These are phyloP conservation scores for Dynastes tityus DNA, from an alignment of 2,888 invertebrate species.

Conservation along the genomic window DNA sequence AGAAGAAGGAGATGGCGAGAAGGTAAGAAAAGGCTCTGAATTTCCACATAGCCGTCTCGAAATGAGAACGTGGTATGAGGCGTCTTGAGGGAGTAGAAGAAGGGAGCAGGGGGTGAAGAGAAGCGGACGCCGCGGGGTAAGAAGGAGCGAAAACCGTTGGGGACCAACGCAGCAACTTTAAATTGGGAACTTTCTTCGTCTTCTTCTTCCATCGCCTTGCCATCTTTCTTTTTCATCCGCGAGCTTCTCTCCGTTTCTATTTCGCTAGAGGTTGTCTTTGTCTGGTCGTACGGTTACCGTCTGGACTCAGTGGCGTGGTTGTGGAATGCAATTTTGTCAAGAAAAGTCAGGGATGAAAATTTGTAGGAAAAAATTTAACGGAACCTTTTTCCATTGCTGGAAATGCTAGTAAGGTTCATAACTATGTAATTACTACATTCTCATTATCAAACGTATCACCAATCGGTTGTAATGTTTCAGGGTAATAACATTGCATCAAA, in stretches of 20 bases:
- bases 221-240: constrained; percentile 33
- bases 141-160: constrained; percentile 31
- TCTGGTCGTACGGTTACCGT: not conserved
- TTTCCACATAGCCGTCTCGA: not conserved
- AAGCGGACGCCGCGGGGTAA: constrained; percentile 43
- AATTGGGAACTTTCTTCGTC: constrained; percentile 68
- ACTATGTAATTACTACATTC: too few relatives aligned
- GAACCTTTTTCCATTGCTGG: too few relatives aligned
- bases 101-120: constrained; percentile 48
- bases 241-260: constrained; percentile 6
- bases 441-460: too few relatives aligned
- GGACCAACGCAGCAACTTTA: constrained; percentile 66
- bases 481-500: too few relatives aligned
- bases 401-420: too few relatives aligned
- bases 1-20: not conserved
- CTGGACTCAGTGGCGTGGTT: not conserved
- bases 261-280: not conserved
- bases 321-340: too few relatives aligned
- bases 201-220: constrained; percentile 45
- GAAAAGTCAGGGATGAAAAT: too few relatives aligned
- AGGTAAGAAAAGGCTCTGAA: constrained; percentile 8
- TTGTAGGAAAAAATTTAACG: too few relatives aligned
- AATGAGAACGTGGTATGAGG: not conserved
- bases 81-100: not conserved
- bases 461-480: too few relatives aligned